A percentile compares a stretch with the other conserved stretches of the same genome.
Conservation (phyloP, 2,888 invertebrate species). For the Amiota minor region DNA sequence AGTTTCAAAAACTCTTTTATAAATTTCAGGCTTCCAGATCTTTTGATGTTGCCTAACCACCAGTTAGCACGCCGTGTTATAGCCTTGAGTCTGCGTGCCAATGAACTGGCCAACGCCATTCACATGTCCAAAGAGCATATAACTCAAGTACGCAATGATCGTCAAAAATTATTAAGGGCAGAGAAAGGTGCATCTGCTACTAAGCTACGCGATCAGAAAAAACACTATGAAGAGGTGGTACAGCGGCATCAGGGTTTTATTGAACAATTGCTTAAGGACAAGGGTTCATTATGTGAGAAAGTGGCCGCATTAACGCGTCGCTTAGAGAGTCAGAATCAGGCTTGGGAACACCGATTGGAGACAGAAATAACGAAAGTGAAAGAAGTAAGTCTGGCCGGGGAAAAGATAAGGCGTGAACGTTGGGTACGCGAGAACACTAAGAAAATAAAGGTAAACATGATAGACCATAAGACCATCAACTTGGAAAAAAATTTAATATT, state of each 20-base stretch:
- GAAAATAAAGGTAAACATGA: slow-evolving; percentile 82
- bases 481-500: neutral
- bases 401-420: slow-evolving; percentile 82
- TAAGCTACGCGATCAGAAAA: slow-evolving; percentile 77
- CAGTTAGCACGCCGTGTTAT: slow-evolving; percentile 72
- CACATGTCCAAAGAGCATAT: slow-evolving; percentile 72
- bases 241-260: slow-evolving; percentile 88
- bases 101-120: slow-evolving; percentile 73
- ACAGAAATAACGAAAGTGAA: slow-evolving; percentile 83
- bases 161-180: slow-evolving; percentile 70
- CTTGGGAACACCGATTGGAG: slow-evolving; percentile 83
- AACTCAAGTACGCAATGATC: slow-evolving; percentile 70
- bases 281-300: slow-evolving; percentile 82
- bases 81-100: slow-evolving; percentile 70
- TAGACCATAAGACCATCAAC: neutral
- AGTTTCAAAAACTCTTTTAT: neutral
- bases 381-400: slow-evolving; percentile 84
- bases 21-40: slow-evolving; percentile 67
- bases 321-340: slow-evolving; percentile 76
- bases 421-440: slow-evolving; percentile 90
- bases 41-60: slow-evolving; percentile 73
- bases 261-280: slow-evolving; percentile 86
- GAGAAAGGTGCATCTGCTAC: slow-evolving; percentile 73
- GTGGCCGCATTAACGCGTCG: slow-evolving; percentile 72
- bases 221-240: slow-evolving; percentile 83